Evolutionary conservation across 1,140 invertebrate species (phyloP).

Genomic region (Probaryconus sp.): DNA sequence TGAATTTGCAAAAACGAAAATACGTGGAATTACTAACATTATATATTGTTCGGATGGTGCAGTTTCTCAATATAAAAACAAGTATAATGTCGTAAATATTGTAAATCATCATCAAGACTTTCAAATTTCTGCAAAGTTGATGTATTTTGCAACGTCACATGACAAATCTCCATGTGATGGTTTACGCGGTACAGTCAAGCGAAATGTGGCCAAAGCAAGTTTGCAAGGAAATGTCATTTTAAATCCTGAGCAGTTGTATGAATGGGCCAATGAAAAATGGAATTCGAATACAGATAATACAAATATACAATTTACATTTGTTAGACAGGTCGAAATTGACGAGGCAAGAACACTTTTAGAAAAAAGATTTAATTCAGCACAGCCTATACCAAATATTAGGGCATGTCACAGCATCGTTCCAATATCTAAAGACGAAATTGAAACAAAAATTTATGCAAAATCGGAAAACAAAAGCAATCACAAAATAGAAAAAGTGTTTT

Average conservation of each 20-base stretch:
- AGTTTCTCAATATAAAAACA: conserved; percentile 10
- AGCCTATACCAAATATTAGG: too few species aligned
- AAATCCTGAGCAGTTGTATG: neutral
- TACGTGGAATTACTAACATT: neutral
- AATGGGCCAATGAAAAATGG: conserved; percentile 7
- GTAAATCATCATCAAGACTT: neutral
- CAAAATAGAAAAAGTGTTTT: too few species aligned
- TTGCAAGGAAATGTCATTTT: conserved; percentile 7
- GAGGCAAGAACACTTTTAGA: too few species aligned
- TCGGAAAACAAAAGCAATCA: too few species aligned
- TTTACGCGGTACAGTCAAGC: conserved; percentile 3
- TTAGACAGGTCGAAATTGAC: too few species aligned
- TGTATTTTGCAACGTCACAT: conserved; percentile 8
- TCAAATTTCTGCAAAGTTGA: neutral
- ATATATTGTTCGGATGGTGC: conserved; percentile 11
- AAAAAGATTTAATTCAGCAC: too few species aligned
- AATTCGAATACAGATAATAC: neutral
- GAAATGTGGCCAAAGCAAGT: neutral
- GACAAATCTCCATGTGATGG: conserved; percentile 2
- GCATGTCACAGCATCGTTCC: too few species aligned
- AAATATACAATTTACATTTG: neutral
- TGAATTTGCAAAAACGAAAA: neutral
- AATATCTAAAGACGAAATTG: too few species aligned
- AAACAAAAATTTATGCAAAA: too few species aligned
- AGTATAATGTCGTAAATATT: neutral